Percentiles rank a stretch among this genome's conserved stretches.
Evolutionary conservation across 2,888 invertebrate genomes (phyloP).

Genomic region (Epirrhoe alternata): DNA sequence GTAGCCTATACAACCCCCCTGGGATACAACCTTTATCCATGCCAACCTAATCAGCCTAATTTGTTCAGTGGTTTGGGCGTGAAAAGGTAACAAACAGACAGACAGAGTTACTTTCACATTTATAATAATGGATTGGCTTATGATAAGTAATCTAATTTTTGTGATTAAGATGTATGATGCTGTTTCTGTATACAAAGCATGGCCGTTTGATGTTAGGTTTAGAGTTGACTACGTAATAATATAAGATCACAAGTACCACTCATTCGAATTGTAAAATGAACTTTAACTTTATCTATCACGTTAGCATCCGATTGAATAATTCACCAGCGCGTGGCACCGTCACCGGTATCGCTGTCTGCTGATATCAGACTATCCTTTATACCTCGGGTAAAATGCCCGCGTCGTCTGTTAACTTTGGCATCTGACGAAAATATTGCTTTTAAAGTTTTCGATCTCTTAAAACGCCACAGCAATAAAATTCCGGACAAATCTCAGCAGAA

Average conservation of each 20-base stretch:
- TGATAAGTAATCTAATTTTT: too few species aligned
- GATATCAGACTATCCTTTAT: not conserved
- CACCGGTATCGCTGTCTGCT: not conserved
- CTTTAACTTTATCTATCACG: not conserved
- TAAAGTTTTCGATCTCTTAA: not conserved
- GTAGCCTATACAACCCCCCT: too few species aligned
- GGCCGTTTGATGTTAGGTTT: not conserved
- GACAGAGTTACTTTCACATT: too few species aligned
- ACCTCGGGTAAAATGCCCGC: not conserved
- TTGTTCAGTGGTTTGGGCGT: too few species aligned
- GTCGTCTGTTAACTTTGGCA: slow-evolving; percentile 3
- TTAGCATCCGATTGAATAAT: not conserved
- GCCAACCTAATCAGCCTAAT: too few species aligned
- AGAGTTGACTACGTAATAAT: not conserved
- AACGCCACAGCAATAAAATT: not conserved
- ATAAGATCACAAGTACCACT: not conserved
- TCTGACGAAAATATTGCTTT: slow-evolving; percentile 8
- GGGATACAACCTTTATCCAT: too few species aligned
- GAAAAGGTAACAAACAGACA: too few species aligned
- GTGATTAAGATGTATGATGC: too few species aligned
- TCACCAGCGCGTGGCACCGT: not conserved
- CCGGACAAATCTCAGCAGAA: not conserved
- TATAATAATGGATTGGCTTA: too few species aligned
- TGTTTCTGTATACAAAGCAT: not conserved
- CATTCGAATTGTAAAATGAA: not conserved